Evolutionary conservation across 2,888 invertebrate species (phyloP).

Genomic region (Entomobrya proxima): DNA sequence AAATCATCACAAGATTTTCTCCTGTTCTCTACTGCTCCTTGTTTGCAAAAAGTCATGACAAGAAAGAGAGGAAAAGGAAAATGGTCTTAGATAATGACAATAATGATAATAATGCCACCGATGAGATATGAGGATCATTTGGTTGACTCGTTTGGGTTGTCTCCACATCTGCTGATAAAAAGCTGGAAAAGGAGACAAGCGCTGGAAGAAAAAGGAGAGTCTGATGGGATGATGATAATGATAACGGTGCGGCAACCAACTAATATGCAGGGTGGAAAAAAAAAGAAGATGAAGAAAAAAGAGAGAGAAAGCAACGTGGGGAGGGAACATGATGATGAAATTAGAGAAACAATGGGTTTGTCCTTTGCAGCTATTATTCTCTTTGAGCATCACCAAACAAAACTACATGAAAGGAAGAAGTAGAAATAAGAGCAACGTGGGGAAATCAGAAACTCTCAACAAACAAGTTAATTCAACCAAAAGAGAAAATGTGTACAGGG

Average conservation of each 20-base stretch:
- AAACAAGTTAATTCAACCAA: slow-evolving; percentile 60
- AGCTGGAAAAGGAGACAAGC: background rate
- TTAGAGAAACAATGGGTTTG: slow-evolving; percentile 60
- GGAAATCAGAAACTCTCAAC: slow-evolving; percentile 44
- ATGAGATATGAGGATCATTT: slow-evolving; percentile 65
- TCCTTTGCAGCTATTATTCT: slow-evolving; percentile 44
- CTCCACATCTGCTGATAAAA: slow-evolving; percentile 14
- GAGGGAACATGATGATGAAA: slow-evolving; percentile 58
- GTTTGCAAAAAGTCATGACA: background rate
- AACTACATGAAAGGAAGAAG: slow-evolving; percentile 31
- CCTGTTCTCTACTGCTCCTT: no score
- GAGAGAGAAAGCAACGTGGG: slow-evolving; percentile 11
- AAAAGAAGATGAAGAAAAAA: background rate
- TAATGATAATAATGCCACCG: slow-evolving; percentile 58
- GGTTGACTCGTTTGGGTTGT: slow-evolving; percentile 40
- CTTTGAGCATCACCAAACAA: slow-evolving; percentile 15
- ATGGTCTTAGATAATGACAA: slow-evolving; percentile 52
- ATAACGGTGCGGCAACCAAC: no score
- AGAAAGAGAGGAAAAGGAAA: slow-evolving; percentile 3
- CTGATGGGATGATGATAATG: background rate
- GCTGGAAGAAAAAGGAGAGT: background rate
- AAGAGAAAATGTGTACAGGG: background rate
- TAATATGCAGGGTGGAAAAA: background rate
- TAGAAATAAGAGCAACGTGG: slow-evolving; percentile 9
- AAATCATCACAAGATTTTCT: no score